Evolutionary conservation across 2,797 vertebrate species (phyloP).

Genomic region (Falco berigora): DNA sequence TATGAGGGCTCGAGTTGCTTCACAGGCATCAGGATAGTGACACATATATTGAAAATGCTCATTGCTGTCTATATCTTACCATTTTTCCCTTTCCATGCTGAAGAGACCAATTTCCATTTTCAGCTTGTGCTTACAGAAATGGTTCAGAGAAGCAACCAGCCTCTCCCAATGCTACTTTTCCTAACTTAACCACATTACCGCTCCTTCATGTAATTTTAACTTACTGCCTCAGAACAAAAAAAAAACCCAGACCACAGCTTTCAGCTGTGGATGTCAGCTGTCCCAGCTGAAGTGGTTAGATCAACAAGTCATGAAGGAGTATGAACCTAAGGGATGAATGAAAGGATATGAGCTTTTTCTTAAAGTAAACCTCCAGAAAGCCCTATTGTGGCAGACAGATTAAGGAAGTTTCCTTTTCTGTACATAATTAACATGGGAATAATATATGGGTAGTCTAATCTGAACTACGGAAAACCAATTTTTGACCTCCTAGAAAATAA

Average conservation of each 20-base stretch:
- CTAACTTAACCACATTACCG: neutral
- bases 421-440: neutral
- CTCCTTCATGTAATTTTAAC: slow-evolving; percentile 47
- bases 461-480: neutral
- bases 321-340: slow-evolving; percentile 8
- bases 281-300: slow-evolving; percentile 19
- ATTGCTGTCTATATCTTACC: neutral
- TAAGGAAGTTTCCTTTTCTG: slow-evolving; percentile 28
- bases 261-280: slow-evolving; percentile 38
- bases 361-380: slow-evolving; percentile 23
- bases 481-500: neutral
- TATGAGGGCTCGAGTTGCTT: neutral
- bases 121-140: neutral
- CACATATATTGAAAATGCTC: neutral
- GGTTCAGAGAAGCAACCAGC: neutral
- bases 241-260: neutral
- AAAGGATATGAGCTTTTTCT: slow-evolving; percentile 21
- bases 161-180: neutral
- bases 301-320: slow-evolving; percentile 1
- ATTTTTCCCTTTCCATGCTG: neutral
- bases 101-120: neutral
- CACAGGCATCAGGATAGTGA: neutral
- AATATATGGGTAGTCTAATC: neutral
- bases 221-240: neutral
- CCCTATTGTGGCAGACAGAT: neutral